Conservation (phyloP, 1,140 invertebrate species). For the Aphelenchoides besseyi region DNA sequence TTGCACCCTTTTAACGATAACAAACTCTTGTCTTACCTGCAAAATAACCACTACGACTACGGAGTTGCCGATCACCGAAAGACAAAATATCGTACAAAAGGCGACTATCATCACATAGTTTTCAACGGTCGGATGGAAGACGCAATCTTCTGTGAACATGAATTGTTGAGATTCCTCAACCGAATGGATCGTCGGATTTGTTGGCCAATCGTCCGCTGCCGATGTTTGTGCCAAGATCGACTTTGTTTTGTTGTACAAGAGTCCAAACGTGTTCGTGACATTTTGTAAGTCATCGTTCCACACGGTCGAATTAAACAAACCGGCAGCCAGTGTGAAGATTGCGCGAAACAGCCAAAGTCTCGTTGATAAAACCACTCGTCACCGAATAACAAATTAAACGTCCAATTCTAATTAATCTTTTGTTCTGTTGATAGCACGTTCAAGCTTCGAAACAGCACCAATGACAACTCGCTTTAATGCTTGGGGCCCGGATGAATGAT, state of each 20-base stretch:
- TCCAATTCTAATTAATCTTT: not conserved
- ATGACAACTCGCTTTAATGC: no score
- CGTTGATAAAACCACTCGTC: not conserved
- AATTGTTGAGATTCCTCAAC: slow-evolving; percentile 6
- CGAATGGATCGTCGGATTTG: no score
- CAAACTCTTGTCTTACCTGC: slow-evolving; percentile 47
- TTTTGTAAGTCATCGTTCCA: not conserved
- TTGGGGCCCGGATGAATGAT: no score
- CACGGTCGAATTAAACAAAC: not conserved
- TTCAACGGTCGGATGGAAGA: slow-evolving; percentile 41
- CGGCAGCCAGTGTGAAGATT: not conserved
- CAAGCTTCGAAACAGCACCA: no score
- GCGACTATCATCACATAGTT: slow-evolving; percentile 51
- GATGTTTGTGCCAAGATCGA: not conserved
- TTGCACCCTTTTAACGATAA: not conserved
- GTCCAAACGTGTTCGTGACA: not conserved
- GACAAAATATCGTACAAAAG: slow-evolving; percentile 38
- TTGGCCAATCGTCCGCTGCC: no score
- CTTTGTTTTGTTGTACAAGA: not conserved
- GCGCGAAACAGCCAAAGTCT: not conserved
- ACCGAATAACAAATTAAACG: not conserved
- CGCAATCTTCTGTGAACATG: slow-evolving; percentile 43
- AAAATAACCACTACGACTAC: slow-evolving; percentile 53
- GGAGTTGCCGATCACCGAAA: slow-evolving; percentile 52
- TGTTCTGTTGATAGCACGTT: no score